These are phyloP conservation scores for Leptocoma aspasia DNA, from an alignment of 2,113 vertebrate genomes.

Conservation along the genomic window DNA sequence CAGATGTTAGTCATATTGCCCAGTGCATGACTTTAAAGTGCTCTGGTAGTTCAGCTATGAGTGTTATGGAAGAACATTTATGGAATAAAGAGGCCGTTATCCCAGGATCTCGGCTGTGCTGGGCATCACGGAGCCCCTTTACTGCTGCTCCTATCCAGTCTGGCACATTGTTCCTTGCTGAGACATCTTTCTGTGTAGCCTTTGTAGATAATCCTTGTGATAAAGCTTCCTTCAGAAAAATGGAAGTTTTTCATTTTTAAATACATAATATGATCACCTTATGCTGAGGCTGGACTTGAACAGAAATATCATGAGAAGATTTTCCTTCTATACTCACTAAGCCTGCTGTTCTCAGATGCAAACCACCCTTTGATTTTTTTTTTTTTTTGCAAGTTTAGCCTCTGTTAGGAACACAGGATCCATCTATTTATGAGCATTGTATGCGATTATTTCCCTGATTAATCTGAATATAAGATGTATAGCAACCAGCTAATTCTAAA, in stretches of 20 bases:
- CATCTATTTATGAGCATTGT: background rate
- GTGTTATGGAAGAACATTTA: background rate
- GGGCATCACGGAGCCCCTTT: background rate
- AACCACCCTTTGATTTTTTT: background rate
- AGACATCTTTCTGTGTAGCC: background rate
- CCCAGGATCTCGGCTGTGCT: background rate
- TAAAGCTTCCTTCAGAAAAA: slow-evolving; percentile 32
- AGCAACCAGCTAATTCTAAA: background rate
- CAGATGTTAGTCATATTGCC: slow-evolving; percentile 36
- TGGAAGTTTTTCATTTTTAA: slow-evolving; percentile 14
- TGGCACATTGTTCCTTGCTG: slow-evolving; percentile 5
- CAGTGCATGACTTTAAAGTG: slow-evolving; percentile 21
- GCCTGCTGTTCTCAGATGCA: background rate
- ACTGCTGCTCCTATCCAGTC: background rate
- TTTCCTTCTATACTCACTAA: background rate
- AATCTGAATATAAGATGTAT: background rate
- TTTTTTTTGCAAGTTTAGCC: background rate
- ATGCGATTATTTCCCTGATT: slow-evolving; percentile 20
- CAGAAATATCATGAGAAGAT: slow-evolving; percentile 22
- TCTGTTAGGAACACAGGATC: background rate
- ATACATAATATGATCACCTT: background rate
- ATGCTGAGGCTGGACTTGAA: background rate
- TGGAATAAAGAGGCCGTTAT: slow-evolving; percentile 9
- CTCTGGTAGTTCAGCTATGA: background rate
- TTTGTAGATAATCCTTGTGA: slow-evolving; percentile 51